phyloP scores from a whole-genome alignment of 35 echinoderm and acorn worm genomes.

The Apostichopus japonicus region DNA sequence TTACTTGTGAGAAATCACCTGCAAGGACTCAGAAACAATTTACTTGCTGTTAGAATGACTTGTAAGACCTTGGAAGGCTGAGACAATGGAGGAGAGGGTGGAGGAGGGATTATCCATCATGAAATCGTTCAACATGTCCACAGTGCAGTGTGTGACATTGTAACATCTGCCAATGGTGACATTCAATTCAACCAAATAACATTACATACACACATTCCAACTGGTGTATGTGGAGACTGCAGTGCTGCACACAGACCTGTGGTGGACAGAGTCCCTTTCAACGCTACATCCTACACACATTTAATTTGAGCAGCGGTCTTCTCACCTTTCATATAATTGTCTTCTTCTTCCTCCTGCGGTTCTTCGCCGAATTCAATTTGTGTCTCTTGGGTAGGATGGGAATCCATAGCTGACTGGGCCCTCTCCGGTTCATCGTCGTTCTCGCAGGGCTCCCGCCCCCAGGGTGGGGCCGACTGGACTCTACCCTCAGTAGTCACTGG shows the following conservation, averaged over 20 bases:
- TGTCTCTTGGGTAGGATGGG: neutral
- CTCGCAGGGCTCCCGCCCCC: neutral
- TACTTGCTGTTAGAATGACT: too few species aligned
- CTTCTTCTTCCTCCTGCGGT: conserved; percentile 17
- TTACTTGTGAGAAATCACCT: too few species aligned
- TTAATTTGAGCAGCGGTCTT: neutral
- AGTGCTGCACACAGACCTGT: neutral
- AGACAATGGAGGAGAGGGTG: too few species aligned
- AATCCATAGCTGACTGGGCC: neutral
- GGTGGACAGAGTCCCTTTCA: neutral
- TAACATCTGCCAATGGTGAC: too few species aligned
- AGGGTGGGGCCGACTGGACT: conserved; percentile 6
- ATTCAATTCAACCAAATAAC: too few species aligned
- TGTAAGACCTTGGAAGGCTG: too few species aligned
- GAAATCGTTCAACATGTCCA: too few species aligned
- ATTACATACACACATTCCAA: too few species aligned
- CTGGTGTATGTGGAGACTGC: too few species aligned
- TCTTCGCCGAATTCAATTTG: conserved; percentile 22
- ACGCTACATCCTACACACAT: neutral
- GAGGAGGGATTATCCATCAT: too few species aligned
- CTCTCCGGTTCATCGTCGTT: neutral
- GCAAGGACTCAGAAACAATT: too few species aligned
- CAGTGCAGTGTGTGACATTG: too few species aligned
- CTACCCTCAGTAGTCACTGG: neutral
- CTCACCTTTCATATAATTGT: conserved; percentile 30